Base-by-base conservation (phyloP, 1,140 invertebrate genomes). In the Drosophila sechellia region DNA sequence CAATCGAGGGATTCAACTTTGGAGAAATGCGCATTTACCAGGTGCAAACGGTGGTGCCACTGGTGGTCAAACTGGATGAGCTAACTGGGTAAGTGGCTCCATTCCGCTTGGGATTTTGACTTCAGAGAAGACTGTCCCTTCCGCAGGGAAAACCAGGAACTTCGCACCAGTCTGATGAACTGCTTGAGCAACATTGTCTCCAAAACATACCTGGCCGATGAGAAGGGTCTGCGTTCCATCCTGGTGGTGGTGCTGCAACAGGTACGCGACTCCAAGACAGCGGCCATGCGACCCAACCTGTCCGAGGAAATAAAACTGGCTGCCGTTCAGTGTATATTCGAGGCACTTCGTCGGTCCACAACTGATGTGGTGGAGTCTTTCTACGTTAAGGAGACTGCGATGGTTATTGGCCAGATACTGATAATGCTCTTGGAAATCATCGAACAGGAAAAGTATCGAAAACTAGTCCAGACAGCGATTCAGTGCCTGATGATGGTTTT, bases 301-400 rank as follows among this genome's bases (percentile, higher is more conserved):
- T 87, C 87, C 3, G 91, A 92, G 54, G 91, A 92, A 77, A 79
- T 92, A 2, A 92, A 92, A 58, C 60, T 92, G 57, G 90, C 84
- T 13, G 69, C 73, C 17, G 68, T 91, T 5, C 55, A 72, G 2
- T 91, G 81, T 49, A 85, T 91, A 17, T 50, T 69, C 1, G 73
- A 79, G 43, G 54, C 76, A 11, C 50, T 92, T 4, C 59, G 61
- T 20, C 75, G 84, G 0, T 79, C 84, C 1, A 79, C 79, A 0
- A 79, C 64, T 37, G 91, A 92, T 60, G 84, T 92, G 2, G 49
- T 91, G 0, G 91, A 92, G 20, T 12, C 48, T 25, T 92, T 91
- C 46, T 92, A 92, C 43, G 58, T 39, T 2, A 72, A 81, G 40
- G 72, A 79, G 4, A 65, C 71, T 0, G 69, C 58, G 2, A 20